A percentile compares a stretch with the other conserved stretches of the same genome.
phyloP scores from a whole-genome alignment of 2,113 vertebrate species.

The Corythornis cristatus region DNA sequence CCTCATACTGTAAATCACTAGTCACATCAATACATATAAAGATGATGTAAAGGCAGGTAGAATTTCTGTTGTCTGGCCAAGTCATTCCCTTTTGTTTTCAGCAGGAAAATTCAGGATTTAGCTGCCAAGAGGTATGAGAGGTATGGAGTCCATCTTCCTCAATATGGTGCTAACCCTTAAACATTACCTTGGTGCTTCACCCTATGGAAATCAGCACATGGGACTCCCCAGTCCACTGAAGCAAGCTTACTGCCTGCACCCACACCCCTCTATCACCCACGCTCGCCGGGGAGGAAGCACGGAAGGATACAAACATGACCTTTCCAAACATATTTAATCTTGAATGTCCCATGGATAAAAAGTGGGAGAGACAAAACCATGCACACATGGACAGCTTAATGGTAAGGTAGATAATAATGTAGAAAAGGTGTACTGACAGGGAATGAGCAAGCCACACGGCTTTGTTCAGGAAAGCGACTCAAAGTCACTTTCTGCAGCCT shows the following conservation, averaged over 20 bases:
- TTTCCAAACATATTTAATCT: background rate
- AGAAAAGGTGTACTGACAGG: background rate
- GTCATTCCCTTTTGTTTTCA: background rate
- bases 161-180: background rate
- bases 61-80: background rate
- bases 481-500: background rate
- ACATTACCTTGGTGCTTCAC: background rate
- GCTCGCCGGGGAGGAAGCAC: background rate
- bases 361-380: background rate
- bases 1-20: background rate
- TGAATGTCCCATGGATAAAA: fast-evolving
- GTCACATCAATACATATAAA: background rate
- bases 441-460: background rate
- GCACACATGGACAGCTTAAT: background rate
- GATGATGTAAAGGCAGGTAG: background rate
- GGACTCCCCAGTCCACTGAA: background rate
- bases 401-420: background rate
- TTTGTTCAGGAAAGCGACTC: background rate
- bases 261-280: background rate
- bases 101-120: background rate
- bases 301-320: background rate
- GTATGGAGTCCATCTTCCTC: background rate
- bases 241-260: background rate
- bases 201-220: background rate
- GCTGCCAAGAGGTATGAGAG: background rate